These are phyloP conservation scores for Apis florea DNA, from an alignment of 1,140 invertebrate species.

Conservation along the genomic window DNA sequence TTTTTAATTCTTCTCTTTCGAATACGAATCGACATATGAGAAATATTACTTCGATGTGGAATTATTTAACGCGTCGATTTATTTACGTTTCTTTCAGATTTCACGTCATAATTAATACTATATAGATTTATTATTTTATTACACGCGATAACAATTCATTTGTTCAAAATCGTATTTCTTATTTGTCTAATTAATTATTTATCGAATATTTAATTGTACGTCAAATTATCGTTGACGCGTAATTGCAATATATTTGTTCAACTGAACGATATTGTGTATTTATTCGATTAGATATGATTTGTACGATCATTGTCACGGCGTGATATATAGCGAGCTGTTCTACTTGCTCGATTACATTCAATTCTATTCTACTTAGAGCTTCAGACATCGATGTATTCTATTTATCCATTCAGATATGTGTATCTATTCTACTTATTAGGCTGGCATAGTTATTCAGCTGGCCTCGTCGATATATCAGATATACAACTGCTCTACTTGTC, in stretches of 20 bases:
- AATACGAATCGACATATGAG: not conserved
- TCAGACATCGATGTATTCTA: not conserved
- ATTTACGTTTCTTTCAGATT: not conserved
- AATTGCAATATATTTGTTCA: not conserved
- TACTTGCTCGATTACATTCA: not conserved
- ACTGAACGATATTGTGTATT: not conserved
- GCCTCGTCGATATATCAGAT: not conserved
- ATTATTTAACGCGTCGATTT: not conserved
- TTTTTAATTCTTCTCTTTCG: not conserved
- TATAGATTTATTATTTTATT: not conserved
- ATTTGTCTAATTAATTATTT: not conserved
- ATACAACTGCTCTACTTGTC: slow-evolving; percentile 2
- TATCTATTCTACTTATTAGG: slow-evolving; percentile 12
- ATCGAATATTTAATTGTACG: not conserved
- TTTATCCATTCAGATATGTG: not conserved
- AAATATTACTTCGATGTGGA: not conserved
- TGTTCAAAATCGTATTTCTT: not conserved
- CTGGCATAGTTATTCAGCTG: not conserved
- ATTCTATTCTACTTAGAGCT: not conserved
- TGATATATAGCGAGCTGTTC: not conserved
- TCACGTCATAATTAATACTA: not conserved
- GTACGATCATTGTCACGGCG: not conserved
- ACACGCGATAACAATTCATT: not conserved
- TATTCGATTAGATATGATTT: not conserved
- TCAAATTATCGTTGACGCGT: not conserved